Evolutionary conservation across 1,140 invertebrate species (phyloP), one percentile per base, ranked within the genome.

Genomic region (Bombus fervidus): DNA sequence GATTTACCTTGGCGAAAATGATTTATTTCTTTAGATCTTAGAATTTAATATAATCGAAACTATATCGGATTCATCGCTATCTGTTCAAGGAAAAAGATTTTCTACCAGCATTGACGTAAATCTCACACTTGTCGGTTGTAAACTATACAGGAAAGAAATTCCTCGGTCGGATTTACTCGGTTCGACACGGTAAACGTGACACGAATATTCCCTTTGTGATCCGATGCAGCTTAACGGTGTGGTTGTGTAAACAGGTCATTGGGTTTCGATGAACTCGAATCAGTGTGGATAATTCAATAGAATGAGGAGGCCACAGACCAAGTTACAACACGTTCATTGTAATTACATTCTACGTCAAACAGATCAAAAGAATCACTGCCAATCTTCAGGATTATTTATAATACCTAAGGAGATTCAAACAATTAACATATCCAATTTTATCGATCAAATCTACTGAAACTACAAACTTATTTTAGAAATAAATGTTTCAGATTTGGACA

Each of bases 231-330:
- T 76, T 37, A 1, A 25, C 34, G 37, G 22, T 39, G 75, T 43
- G 59, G 75, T 84, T 84, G 82, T 57, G 75, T 28, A 85, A 85
- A 80, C 83, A 80, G 83, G 68, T 85, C 68, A 72, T 72, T 72
- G 53, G 66, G 12, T 71, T 37, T 79, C 83, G 62, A 43, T 34
- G 75, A 18, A 34, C 53, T 73, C 59, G 68, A 59, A 64, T 73
- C 68, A 43, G 31, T 10, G 53, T 18, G 76, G 31, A 80, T 80
- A 64, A 80, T 85, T 80, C 76, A 28, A 28, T 47, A 37, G 31
- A 59, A 76, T 25, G 18, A 53, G 18, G 1, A 22, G 47, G 47
- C 47, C 47, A 22, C 47, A 53, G 47, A 53, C 18, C 74, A 47
- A 57, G 31, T 75, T 25, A 28, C 12, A 37, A 59, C 47, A 47